Conservation (phyloP, 1,140 invertebrate species). For the Polypedilum pembai region DNA sequence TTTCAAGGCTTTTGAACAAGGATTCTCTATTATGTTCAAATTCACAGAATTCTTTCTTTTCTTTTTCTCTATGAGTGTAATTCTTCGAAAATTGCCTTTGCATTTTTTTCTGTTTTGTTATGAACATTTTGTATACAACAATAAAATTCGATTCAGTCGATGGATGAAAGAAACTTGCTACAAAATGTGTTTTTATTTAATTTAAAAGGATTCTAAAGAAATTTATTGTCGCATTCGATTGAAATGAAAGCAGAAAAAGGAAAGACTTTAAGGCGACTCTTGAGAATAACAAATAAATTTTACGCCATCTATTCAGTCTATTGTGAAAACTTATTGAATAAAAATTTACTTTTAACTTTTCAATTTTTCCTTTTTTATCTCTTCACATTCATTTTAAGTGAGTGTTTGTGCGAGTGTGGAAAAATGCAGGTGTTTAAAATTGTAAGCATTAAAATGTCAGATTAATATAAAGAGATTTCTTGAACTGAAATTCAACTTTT, state of each 20-base stretch:
- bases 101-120: not conserved
- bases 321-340: too few species aligned
- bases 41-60: not conserved
- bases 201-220: too few species aligned
- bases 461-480: constrained; percentile 16
- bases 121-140: constrained; percentile 12
- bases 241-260: too few species aligned
- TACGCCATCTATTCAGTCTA: too few species aligned
- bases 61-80: not conserved
- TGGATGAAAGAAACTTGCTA: too few species aligned
- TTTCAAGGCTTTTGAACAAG: not conserved
- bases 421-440: constrained; percentile 25
- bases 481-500: not conserved
- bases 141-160: not conserved
- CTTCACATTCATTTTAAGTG: not conserved
- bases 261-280: too few species aligned
- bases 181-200: too few species aligned
- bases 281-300: too few species aligned
- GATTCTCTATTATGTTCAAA: not conserved
- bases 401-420: not conserved
- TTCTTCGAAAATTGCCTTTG: not conserved
- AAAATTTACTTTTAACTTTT: not conserved
- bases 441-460: constrained; percentile 25
- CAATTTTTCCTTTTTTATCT: not conserved
- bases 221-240: too few species aligned